A percentile compares a stretch with the other conserved stretches of the same genome.
phyloP scores from a whole-genome alignment of 2,888 invertebrate genomes.

The Acleris cristana region DNA sequence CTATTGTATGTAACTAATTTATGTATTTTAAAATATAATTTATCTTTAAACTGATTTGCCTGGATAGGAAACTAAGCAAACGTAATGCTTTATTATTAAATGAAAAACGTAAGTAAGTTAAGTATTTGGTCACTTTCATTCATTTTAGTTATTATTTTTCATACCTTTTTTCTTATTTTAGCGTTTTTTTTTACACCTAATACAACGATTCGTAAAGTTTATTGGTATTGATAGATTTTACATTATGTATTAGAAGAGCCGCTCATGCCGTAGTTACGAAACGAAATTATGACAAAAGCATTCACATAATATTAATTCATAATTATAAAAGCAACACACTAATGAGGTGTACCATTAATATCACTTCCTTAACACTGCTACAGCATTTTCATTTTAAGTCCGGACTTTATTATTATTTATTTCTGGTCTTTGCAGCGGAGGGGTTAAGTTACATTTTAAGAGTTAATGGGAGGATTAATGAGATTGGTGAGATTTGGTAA shows the following conservation, averaged over 20 bases:
- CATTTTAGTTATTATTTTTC: too few relatives aligned
- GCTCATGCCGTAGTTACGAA: not conserved
- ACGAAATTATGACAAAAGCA: constrained; percentile 19
- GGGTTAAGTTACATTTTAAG: constrained; percentile 31
- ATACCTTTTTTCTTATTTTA: too few relatives aligned
- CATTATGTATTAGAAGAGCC: not conserved
- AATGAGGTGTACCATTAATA: constrained; percentile 65
- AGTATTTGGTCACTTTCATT: not conserved
- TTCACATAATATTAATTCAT: constrained; percentile 34
- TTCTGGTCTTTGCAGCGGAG: constrained; percentile 42
- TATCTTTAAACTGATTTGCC: too few relatives aligned
- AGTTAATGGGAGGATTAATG: constrained; percentile 32
- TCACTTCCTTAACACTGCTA: constrained; percentile 76
- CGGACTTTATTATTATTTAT: constrained; percentile 74
- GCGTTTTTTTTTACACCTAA: too few relatives aligned
- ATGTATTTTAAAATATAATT: too few relatives aligned
- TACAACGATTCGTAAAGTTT: too few relatives aligned
- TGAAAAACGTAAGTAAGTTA: too few relatives aligned
- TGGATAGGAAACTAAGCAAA: too few relatives aligned
- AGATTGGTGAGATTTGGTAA: constrained; percentile 24
- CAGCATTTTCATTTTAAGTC: constrained; percentile 82
- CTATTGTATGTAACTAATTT: too few relatives aligned
- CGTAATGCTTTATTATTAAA: too few relatives aligned
- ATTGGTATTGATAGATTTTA: not conserved
- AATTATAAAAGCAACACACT: constrained; percentile 36